A percentile compares a stretch with the other conserved stretches of the same genome.
These are phyloP conservation scores for Orthosia cruda DNA, from an alignment of 2,888 invertebrate species.

Conservation along the genomic window DNA sequence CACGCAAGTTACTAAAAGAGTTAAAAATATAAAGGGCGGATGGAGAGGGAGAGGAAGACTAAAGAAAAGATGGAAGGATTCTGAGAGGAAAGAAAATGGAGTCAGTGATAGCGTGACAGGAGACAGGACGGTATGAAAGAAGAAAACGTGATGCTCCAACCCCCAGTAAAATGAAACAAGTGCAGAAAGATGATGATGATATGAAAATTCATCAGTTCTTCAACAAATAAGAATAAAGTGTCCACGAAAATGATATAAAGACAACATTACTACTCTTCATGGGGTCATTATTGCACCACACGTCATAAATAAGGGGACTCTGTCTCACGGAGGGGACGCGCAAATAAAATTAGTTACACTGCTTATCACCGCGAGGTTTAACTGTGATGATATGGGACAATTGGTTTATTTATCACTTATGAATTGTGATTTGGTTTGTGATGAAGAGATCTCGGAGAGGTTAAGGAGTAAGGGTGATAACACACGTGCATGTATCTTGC, in stretches of 20 bases:
- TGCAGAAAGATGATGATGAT: no score
- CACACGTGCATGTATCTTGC: no score
- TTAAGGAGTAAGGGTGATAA: not conserved
- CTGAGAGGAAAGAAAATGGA: no score
- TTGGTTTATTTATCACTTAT: constrained; percentile 36
- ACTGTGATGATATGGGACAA: constrained; percentile 44
- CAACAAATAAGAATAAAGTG: constrained; percentile 31
- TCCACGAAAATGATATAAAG: constrained; percentile 52
- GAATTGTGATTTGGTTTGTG: constrained; percentile 18
- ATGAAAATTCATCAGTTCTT: not conserved
- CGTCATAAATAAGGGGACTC: constrained; percentile 71
- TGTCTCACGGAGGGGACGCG: constrained; percentile 70
- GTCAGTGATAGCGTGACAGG: no score
- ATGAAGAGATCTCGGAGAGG: not conserved
- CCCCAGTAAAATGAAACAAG: no score
- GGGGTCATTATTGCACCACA: constrained; percentile 71
- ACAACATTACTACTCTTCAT: constrained; percentile 36
- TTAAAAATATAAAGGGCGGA: no score
- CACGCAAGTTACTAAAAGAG: no score
- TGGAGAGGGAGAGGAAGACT: no score
- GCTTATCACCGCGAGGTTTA: constrained; percentile 60
- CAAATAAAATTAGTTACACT: constrained; percentile 82
- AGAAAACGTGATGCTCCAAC: no score
- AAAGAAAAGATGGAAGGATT: no score
- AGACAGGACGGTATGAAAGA: no score